These are phyloP conservation scores for Anableps anableps DNA, from an alignment of 2,797 vertebrate genomes.

Conservation along the genomic window DNA sequence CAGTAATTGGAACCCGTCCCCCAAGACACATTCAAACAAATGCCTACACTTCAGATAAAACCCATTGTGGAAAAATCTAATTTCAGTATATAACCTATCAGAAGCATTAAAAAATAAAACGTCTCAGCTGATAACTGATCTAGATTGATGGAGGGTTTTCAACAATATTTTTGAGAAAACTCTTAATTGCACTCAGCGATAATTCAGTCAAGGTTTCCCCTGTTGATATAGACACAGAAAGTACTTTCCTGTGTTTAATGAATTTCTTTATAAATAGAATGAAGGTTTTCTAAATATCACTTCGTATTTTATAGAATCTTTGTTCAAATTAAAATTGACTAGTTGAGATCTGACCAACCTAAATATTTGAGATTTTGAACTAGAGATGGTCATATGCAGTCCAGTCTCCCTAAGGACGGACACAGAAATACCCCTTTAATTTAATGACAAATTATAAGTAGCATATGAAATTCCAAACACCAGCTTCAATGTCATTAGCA, in stretches of 20 bases:
- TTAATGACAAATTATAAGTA: background rate
- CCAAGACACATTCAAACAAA: no score
- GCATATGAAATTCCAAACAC: background rate
- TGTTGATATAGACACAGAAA: background rate
- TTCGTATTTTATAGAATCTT: no score
- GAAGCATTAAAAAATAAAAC: background rate
- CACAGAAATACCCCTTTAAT: background rate
- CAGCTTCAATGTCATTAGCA: background rate
- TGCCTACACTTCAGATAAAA: no score
- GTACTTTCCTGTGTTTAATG: background rate
- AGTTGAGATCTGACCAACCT: background rate
- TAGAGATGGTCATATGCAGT: background rate
- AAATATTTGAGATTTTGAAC: background rate
- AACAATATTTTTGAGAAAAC: background rate
- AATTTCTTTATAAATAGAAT: background rate
- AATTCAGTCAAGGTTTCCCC: background rate
- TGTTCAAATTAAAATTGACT: no score
- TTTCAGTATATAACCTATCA: background rate
- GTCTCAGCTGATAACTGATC: background rate
- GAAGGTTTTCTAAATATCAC: no score
- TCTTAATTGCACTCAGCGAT: background rate
- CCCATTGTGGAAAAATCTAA: no score
- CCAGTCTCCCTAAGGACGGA: background rate
- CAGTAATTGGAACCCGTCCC: no score
- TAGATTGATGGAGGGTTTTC: background rate